Conservation (phyloP, 2,888 invertebrate species). For the Brachypalpus laphriformis region DNA sequence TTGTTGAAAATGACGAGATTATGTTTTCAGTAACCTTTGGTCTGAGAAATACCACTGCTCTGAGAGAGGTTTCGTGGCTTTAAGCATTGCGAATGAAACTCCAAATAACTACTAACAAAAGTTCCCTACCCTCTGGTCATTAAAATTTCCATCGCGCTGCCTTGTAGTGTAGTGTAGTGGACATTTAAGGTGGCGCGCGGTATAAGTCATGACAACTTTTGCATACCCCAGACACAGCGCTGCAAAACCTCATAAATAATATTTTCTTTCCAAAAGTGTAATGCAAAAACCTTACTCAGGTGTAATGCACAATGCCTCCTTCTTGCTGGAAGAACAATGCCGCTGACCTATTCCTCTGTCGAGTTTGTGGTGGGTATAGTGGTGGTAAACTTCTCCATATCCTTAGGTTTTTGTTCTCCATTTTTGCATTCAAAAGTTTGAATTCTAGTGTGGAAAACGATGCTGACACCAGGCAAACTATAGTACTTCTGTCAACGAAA, state of each 20-base stretch:
- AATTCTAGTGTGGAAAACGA: slow-evolving; percentile 70
- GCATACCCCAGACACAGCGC: slow-evolving; percentile 44
- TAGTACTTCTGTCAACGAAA: slow-evolving; percentile 70
- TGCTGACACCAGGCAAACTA: slow-evolving; percentile 64
- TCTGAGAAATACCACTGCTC: neutral
- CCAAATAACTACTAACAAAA: slow-evolving; percentile 34
- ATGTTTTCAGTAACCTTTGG: slow-evolving; percentile 44
- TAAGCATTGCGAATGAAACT: slow-evolving; percentile 12
- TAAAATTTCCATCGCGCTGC: slow-evolving; percentile 33
- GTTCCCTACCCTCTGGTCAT: slow-evolving; percentile 33
- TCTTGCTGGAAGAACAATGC: slow-evolving; percentile 64
- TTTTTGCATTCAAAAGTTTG: slow-evolving; percentile 69
- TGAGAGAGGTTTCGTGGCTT: slow-evolving; percentile 19
- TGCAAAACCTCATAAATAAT: slow-evolving; percentile 68
- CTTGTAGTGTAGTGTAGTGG: slow-evolving; percentile 19
- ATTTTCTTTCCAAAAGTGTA: slow-evolving; percentile 61
- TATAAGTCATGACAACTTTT: slow-evolving; percentile 55
- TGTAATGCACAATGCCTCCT: slow-evolving; percentile 67
- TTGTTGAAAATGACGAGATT: slow-evolving; percentile 29
- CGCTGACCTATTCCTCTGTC: slow-evolving; percentile 69
- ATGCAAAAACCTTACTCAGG: slow-evolving; percentile 68
- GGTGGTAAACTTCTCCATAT: slow-evolving; percentile 49
- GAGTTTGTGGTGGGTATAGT: slow-evolving; percentile 31
- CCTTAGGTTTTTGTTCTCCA: slow-evolving; percentile 5
- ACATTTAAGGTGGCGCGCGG: slow-evolving; percentile 62